These are phyloP conservation scores for Chaenocephalus aceratus DNA, from an alignment of 2,113 vertebrate species.

Conservation along the genomic window DNA sequence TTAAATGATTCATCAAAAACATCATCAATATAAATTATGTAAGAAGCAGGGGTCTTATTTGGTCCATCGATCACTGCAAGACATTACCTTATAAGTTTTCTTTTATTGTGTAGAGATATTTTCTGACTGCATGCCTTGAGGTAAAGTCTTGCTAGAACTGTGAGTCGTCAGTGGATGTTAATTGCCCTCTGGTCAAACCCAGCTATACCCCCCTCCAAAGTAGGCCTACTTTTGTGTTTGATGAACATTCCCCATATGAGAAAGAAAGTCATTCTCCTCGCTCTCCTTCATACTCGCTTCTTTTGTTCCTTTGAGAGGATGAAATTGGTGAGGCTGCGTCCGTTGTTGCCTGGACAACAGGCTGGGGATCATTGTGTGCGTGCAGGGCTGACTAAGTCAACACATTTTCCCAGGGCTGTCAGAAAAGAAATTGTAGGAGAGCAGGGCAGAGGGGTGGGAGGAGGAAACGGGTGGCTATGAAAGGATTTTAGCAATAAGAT, in stretches of 20 bases:
- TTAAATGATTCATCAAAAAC: no score
- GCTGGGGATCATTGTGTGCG: slow-evolving; percentile 75
- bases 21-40: no score
- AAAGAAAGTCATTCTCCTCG: slow-evolving; percentile 76
- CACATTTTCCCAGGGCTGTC: slow-evolving; percentile 84
- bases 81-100: background rate
- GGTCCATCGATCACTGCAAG: background rate
- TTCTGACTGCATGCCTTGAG: background rate
- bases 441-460: slow-evolving; percentile 1
- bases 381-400: slow-evolving; percentile 70
- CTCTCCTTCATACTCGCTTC: slow-evolving; percentile 59
- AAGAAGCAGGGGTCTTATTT: background rate
- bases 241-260: slow-evolving; percentile 63
- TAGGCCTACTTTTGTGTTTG: slow-evolving; percentile 55
- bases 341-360: slow-evolving; percentile 76
- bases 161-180: slow-evolving; percentile 27
- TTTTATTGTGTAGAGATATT: background rate
- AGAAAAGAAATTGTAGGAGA: slow-evolving; percentile 64
- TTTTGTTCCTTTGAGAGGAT: slow-evolving; percentile 67
- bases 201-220: slow-evolving; percentile 16
- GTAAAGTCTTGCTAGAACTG: slow-evolving; percentile 5
- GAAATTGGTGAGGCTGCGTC: slow-evolving; percentile 73
- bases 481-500: slow-evolving; percentile 73
- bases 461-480: slow-evolving; percentile 38
- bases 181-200: slow-evolving; percentile 31